phyloP scores from a whole-genome alignment of 1,140 invertebrate species.

The Aphelenchoides fujianensis region DNA sequence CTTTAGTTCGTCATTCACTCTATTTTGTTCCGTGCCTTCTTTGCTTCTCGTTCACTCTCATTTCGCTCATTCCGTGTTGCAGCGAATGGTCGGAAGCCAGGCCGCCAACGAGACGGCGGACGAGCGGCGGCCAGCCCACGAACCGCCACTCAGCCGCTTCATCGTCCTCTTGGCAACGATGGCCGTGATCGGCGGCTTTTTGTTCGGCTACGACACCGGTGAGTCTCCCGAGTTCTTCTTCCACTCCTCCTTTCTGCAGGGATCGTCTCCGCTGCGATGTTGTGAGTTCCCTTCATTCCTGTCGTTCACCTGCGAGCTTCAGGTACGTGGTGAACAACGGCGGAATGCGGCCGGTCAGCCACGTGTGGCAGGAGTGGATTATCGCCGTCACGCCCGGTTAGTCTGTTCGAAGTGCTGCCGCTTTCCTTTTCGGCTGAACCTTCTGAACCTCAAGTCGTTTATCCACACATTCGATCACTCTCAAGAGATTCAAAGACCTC shows the following conservation, averaged over 20 bases:
- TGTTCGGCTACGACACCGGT: slow-evolving; percentile 72
- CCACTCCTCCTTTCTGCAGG: too few relatives aligned
- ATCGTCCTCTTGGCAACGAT: slow-evolving; percentile 57
- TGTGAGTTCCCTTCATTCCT: too few relatives aligned
- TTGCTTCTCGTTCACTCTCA: background rate
- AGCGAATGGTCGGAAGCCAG: background rate
- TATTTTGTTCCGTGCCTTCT: too few relatives aligned
- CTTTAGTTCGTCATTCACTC: too few relatives aligned
- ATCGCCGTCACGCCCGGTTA: slow-evolving; percentile 65
- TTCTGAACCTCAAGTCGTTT: too few relatives aligned
- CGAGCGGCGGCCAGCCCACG: background rate
- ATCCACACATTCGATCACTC: too few relatives aligned
- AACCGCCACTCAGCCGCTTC: background rate
- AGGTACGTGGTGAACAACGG: slow-evolving; percentile 58
- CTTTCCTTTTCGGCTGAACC: too few relatives aligned
- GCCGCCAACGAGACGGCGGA: background rate
- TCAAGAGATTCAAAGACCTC: background rate
- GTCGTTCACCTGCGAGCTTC: too few relatives aligned
- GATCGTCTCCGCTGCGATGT: slow-evolving; percentile 70
- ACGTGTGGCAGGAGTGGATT: slow-evolving; percentile 67
- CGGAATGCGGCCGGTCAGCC: slow-evolving; percentile 40
- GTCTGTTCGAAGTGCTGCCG: too few relatives aligned
- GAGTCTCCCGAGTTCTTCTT: too few relatives aligned
- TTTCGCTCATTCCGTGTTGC: too few relatives aligned
- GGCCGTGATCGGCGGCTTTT: slow-evolving; percentile 69